phyloP scores from a whole-genome alignment of 92 coral and sea anemone species.

The Epizoanthus scotinus region DNA sequence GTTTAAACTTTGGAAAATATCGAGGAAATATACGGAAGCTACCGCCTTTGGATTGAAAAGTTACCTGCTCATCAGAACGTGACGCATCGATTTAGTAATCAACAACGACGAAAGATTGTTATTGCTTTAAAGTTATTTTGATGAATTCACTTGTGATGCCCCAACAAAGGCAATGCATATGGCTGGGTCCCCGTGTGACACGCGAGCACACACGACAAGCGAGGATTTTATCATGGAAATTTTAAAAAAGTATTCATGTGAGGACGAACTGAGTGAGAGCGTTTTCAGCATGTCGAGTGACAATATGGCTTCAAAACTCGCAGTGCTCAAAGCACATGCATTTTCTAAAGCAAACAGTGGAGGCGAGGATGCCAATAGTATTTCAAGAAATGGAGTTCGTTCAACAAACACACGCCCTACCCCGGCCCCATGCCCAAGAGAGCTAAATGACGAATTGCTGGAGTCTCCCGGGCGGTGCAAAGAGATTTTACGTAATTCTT shows the following conservation, averaged over 20 bases:
- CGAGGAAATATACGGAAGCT: too few species aligned
- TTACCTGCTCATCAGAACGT: too few species aligned
- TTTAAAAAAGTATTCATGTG: constrained; percentile 63
- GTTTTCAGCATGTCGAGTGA: constrained; percentile 65
- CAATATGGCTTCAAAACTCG: constrained; percentile 63
- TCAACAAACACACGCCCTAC: constrained; percentile 66
- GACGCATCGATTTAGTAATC: too few species aligned
- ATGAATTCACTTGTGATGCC: constrained; percentile 19
- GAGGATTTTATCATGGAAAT: constrained; percentile 57
- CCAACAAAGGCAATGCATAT: neutral
- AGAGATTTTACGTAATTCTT: constrained; percentile 8
- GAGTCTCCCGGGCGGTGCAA: neutral
- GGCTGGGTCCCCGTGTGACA: constrained; percentile 9
- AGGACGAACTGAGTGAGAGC: constrained; percentile 46
- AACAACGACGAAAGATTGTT: too few species aligned
- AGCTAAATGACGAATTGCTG: constrained; percentile 23
- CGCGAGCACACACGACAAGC: constrained; percentile 1
- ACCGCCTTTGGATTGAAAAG: too few species aligned
- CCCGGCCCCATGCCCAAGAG: constrained; percentile 53
- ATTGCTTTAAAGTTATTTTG: neutral
- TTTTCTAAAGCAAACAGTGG: constrained; percentile 71
- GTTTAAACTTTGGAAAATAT: too few species aligned
- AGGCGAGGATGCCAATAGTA: constrained; percentile 73
- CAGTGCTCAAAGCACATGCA: constrained; percentile 74
- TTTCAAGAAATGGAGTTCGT: constrained; percentile 57